Conservation (phyloP, 1,140 invertebrate species). For the Drosophila equinoxialis region DNA sequence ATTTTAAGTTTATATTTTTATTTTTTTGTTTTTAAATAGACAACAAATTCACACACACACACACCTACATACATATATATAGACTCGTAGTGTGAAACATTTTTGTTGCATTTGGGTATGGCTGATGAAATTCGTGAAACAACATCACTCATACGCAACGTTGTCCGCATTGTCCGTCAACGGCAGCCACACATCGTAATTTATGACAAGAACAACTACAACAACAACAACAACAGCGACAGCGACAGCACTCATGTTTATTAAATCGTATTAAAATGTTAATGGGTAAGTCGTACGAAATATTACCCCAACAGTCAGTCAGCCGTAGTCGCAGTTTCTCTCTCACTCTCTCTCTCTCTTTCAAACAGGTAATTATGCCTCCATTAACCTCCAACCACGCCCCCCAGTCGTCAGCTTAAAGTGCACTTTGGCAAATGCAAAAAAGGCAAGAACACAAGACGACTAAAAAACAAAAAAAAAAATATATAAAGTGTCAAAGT, state of each 20-base stretch:
- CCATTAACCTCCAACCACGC: slow-evolving; percentile 60
- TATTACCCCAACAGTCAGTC: slow-evolving; percentile 49
- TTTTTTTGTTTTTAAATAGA: too few relatives aligned
- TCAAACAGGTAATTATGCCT: slow-evolving; percentile 70
- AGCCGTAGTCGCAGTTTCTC: slow-evolving; percentile 1
- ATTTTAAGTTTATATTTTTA: too few relatives aligned
- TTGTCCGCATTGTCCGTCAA: slow-evolving; percentile 30
- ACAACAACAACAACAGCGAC: neutral
- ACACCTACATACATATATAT: neutral
- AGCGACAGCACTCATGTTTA: slow-evolving; percentile 52
- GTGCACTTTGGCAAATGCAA: slow-evolving; percentile 71
- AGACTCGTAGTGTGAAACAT: too few relatives aligned
- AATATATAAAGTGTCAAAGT: slow-evolving; percentile 47
- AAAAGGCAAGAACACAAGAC: slow-evolving; percentile 26
- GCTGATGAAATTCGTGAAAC: slow-evolving; percentile 61
- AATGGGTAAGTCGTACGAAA: slow-evolving; percentile 68
- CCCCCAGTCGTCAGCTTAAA: slow-evolving; percentile 52
- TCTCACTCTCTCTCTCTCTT: neutral
- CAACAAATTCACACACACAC: too few relatives aligned
- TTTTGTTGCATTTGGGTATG: slow-evolving; percentile 21
- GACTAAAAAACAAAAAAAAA: neutral
- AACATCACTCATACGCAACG: slow-evolving; percentile 63
- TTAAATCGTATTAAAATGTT: slow-evolving; percentile 77
- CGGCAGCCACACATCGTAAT: slow-evolving; percentile 47
- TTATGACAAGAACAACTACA: slow-evolving; percentile 39